Conservation (phyloP, 2,113 vertebrate genomes). For the Thalassarche chlororhynchos region DNA sequence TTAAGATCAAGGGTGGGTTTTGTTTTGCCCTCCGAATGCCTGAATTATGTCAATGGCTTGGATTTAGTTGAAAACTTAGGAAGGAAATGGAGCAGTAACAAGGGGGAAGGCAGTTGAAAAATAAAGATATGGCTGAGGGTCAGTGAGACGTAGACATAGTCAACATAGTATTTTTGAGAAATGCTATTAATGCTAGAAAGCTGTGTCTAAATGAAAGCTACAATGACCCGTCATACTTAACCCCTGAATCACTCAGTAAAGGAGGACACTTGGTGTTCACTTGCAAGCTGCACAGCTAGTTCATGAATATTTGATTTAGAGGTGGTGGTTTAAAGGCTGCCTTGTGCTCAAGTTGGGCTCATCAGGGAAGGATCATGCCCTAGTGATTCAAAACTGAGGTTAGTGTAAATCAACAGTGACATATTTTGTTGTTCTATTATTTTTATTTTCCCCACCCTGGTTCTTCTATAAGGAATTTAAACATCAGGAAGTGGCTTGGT, state of each 20-base stretch:
- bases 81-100: constrained; percentile 24
- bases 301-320: background rate
- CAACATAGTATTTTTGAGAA: background rate
- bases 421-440: background rate
- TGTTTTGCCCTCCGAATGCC: constrained; percentile 12
- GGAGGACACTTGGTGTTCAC: background rate
- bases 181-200: background rate
- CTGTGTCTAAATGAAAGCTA: background rate
- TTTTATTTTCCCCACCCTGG: background rate
- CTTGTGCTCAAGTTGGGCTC: background rate
- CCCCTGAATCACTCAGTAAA: background rate
- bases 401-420: background rate
- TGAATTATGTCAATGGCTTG: constrained; percentile 23
- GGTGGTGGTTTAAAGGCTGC: background rate
- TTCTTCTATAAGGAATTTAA: background rate
- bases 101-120: constrained; percentile 1
- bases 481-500: background rate
- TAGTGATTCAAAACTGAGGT: background rate
- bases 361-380: background rate
- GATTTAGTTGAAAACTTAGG: background rate
- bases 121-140: background rate
- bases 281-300: background rate
- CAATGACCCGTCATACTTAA: background rate
- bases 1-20: constrained; percentile 14
- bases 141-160: background rate